Percentiles rank a stretch among this genome's conserved stretches.
Evolutionary conservation across 64 coral and sea anemone genomes (phyloP).

Genomic region (Stichodactyla helianthus): DNA sequence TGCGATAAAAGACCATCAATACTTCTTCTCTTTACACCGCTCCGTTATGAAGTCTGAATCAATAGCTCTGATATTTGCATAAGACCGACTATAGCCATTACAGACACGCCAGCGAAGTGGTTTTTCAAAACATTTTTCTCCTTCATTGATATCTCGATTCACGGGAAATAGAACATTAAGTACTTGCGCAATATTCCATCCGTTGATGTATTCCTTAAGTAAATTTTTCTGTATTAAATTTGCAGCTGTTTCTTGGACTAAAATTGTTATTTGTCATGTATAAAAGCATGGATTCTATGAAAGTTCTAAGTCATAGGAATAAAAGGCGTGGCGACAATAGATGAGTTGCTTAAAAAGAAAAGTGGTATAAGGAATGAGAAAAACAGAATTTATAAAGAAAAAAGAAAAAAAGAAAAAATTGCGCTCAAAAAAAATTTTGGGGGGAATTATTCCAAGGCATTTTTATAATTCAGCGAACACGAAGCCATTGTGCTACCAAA

Average conservation of each 20-base stretch:
- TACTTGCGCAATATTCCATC: neutral
- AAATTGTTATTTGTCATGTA: no score
- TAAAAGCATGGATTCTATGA: no score
- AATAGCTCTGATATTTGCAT: neutral
- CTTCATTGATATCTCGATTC: neutral
- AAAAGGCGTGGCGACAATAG: no score
- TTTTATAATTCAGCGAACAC: no score
- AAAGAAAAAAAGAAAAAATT: no score
- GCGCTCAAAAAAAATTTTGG: no score
- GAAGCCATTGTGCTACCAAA: no score
- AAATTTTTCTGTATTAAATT: neutral
- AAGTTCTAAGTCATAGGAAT: no score
- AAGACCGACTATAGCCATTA: neutral
- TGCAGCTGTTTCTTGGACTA: neutral
- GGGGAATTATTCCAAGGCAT: no score
- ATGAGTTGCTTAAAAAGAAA: no score
- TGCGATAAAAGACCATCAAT: neutral
- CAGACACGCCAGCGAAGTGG: neutral
- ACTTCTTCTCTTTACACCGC: neutral
- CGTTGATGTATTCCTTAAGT: neutral
- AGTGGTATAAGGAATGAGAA: no score
- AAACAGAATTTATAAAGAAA: no score
- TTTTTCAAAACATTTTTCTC: neutral
- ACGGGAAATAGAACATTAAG: neutral
- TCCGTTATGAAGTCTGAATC: neutral